Evolutionary conservation across 2,797 vertebrate genomes (phyloP).

Genomic region (Schizopygopsis malacanthus): DNA sequence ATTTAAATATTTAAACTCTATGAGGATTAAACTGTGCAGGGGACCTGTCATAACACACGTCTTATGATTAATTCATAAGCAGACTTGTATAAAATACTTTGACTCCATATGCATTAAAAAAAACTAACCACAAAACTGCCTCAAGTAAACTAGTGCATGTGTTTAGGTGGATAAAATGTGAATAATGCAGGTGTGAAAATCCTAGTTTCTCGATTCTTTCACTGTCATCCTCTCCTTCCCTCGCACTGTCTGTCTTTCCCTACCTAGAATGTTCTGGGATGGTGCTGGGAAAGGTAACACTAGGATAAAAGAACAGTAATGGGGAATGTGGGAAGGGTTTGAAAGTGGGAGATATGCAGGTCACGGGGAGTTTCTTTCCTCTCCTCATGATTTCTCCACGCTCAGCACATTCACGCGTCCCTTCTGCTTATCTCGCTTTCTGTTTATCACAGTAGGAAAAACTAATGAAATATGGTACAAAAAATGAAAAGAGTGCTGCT

Average conservation of each 20-base stretch:
- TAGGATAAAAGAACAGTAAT: neutral
- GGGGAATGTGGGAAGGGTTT: neutral
- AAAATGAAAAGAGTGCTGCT: neutral
- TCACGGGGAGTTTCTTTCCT: neutral
- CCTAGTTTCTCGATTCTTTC: neutral
- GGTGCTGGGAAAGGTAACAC: neutral
- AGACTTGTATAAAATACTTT: slow-evolving; percentile 16
- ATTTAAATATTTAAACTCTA: slow-evolving; percentile 44
- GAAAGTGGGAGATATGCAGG: neutral
- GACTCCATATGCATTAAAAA: neutral
- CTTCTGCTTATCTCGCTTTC: slow-evolving; percentile 8
- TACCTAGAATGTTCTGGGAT: neutral
- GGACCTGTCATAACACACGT: slow-evolving; percentile 33
- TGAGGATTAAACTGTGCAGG: slow-evolving; percentile 20
- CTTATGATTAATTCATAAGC: slow-evolving; percentile 33
- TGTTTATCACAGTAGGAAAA: slow-evolving; percentile 27
- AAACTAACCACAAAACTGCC: neutral
- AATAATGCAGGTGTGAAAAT: neutral
- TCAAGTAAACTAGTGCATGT: neutral
- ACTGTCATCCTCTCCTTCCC: neutral
- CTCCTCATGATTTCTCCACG: neutral
- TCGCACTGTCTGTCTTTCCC: slow-evolving; percentile 43
- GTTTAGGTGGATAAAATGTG: slow-evolving; percentile 18
- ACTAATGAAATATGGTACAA: neutral
- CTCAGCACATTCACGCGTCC: neutral